These are phyloP conservation scores for Mormyrus hasselquistii DNA, from an alignment of 2,797 vertebrate species.

Conservation along the genomic window DNA sequence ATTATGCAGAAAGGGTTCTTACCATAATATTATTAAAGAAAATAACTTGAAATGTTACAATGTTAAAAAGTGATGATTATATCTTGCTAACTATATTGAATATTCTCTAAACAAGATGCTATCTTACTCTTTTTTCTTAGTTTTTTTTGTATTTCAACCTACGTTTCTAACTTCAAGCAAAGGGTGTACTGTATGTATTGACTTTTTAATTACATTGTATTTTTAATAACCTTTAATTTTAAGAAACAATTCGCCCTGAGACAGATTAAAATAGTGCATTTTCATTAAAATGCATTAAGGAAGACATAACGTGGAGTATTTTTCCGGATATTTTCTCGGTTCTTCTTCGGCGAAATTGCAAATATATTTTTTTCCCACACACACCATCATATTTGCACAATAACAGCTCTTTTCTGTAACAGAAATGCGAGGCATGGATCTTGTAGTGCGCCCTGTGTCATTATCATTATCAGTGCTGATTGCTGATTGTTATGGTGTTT, in stretches of 20 bases:
- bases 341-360: conserved; percentile 56
- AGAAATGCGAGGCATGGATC: conserved; percentile 43
- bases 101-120: not conserved
- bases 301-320: not conserved
- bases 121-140: not conserved
- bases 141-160: not conserved
- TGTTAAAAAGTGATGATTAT: not conserved
- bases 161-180: not conserved
- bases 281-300: not conserved
- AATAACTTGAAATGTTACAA: conserved; percentile 11
- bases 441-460: conserved; percentile 50
- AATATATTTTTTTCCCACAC: conserved; percentile 52
- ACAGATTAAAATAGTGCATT: not conserved
- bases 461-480: conserved; percentile 71
- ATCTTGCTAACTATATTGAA: not conserved
- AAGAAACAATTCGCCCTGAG: not conserved
- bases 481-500: conserved; percentile 77
- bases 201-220: not conserved
- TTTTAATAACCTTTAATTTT: not conserved
- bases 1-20: conserved; percentile 27
- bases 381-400: conserved; percentile 43
- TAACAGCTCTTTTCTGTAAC: conserved; percentile 40
- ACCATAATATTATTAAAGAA: conserved; percentile 13
- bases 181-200: not conserved
- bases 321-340: not conserved